Percentiles rank a stretch among this genome's conserved stretches.
Evolutionary conservation across 2,888 invertebrate genomes (phyloP).

Genomic region (Serripes groenlandicus): DNA sequence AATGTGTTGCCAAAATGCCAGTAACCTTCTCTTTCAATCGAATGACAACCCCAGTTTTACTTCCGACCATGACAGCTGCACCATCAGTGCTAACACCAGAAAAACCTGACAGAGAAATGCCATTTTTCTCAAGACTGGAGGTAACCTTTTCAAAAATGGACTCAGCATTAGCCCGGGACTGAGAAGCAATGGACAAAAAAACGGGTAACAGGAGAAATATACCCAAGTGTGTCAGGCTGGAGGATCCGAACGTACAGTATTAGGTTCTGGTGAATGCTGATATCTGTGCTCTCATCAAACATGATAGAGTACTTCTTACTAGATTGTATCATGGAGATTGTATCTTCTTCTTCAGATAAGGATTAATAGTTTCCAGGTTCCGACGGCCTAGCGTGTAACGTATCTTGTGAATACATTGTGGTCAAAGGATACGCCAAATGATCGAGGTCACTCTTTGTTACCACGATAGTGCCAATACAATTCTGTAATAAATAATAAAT

Average conservation of each 20-base stretch:
- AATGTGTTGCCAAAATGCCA: background rate
- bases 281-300: slow-evolving; percentile 39
- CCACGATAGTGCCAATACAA: too few species aligned
- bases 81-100: slow-evolving; percentile 54
- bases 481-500: too few species aligned
- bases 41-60: slow-evolving; percentile 30
- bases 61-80: slow-evolving; percentile 45
- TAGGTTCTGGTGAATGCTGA: slow-evolving; percentile 35
- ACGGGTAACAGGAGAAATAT: slow-evolving; percentile 9
- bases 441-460: too few species aligned
- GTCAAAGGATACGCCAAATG: too few species aligned
- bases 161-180: background rate
- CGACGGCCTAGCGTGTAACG: too few species aligned
- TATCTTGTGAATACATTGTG: too few species aligned
- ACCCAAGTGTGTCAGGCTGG: background rate
- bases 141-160: slow-evolving; percentile 1
- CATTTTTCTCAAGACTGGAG: slow-evolving; percentile 3
- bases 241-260: slow-evolving; percentile 28
- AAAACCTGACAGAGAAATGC: slow-evolving; percentile 25
- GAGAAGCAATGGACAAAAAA: slow-evolving; percentile 25
- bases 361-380: too few species aligned
- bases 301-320: slow-evolving; percentile 21
- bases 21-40: background rate
- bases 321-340: too few species aligned
- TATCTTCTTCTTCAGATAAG: too few species aligned